phyloP scores from a whole-genome alignment of 2,888 invertebrate genomes.

The Drosophila setosimentum region DNA sequence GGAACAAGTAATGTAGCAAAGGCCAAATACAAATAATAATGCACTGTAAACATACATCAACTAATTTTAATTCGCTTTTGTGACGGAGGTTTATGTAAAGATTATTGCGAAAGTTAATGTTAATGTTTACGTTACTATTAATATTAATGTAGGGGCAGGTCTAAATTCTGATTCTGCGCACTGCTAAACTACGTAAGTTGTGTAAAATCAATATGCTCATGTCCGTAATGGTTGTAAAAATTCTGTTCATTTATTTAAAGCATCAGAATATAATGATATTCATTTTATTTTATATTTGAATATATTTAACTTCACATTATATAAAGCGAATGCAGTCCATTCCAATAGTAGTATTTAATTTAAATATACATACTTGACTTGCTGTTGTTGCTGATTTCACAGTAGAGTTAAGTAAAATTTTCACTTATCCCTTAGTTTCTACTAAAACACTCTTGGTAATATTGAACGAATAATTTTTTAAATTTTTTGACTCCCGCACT shows the following conservation, averaged over 20 bases:
- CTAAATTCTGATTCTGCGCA: constrained; percentile 7
- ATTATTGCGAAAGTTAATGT: neutral
- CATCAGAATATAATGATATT: neutral
- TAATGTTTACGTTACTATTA: neutral
- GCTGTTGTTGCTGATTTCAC: neutral
- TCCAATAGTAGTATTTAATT: neutral
- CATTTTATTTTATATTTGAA: too few relatives aligned
- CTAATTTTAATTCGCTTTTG: too few relatives aligned
- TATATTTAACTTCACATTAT: neutral
- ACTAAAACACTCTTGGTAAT: neutral
- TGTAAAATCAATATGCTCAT: constrained; percentile 16
- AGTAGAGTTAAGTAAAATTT: neutral
- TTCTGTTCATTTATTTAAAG: neutral
- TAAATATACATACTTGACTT: constrained; percentile 13
- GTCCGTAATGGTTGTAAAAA: neutral
- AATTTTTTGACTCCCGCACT: neutral
- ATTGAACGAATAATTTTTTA: neutral
- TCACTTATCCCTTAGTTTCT: neutral
- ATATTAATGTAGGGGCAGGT: neutral
- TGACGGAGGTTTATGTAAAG: neutral
- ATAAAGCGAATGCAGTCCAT: neutral
- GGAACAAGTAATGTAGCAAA: neutral
- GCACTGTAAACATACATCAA: neutral
- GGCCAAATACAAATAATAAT: neutral
- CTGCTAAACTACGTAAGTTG: neutral